Base-by-base conservation (phyloP, 2,797 vertebrate species). In the Sebastes nivosus region DNA sequence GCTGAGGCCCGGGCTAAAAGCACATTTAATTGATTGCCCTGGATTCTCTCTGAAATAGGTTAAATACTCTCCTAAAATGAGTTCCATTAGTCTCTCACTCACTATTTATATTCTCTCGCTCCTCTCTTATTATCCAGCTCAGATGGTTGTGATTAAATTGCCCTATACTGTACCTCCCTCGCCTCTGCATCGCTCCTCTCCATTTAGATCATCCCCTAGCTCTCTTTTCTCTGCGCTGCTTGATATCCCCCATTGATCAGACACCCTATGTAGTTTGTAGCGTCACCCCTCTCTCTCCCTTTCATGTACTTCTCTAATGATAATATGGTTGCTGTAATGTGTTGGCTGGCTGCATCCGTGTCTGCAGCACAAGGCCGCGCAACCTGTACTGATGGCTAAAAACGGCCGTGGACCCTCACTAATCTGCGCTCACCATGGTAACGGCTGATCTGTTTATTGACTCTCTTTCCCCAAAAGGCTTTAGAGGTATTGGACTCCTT, bases 11-110 rank as follows among this genome's bases (percentile, higher is more conserved):
- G 25, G 64, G 78, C 91, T 92, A 76, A 91, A 94, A 90, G 83
- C 67, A 69, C 83, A 85, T 94, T 92, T 93, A 94, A 95, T 94
- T 95, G 92, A 95, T 95, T 90, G 92, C 77, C 88, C 86, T 91
- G 86, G 86, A 91, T 91, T 92, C 81, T 85, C 79, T 79, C 85
- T 91, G 82, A 95, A 95, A 93, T 91, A 87, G 89, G 92, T 94
- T 94, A 93, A 94, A 94, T 87, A 83, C 87, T 89, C 72, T 72
- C 74, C 93, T 88, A 92, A 95, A 95, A 96, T 93, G 84, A 94
- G 91, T 88, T 81, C 88, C 94, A 94, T 95, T 93, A 94, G 86
- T 93, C 94, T 89, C 87, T 81, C 24, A 78, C 84, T 86, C 87
- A 88, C 90, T 93, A 94, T 95, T 93, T 94, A 90, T 92, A 89